A percentile compares a stretch with the other conserved stretches of the same genome.
Conservation (phyloP, 2,113 vertebrate species). For the Alces alces region DNA sequence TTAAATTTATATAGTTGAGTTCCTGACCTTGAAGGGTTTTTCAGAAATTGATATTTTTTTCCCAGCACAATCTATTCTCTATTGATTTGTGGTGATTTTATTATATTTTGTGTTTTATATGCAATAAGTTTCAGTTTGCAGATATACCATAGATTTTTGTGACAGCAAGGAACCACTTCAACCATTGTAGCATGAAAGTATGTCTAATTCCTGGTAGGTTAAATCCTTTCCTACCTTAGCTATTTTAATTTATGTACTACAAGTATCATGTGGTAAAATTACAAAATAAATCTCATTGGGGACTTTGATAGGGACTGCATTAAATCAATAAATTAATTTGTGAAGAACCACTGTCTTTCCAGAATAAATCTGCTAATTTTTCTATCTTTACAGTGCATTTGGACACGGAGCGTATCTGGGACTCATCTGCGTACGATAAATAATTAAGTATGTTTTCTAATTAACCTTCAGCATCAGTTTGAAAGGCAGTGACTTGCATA, state of each 20-base stretch:
- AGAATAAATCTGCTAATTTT: constrained; percentile 31
- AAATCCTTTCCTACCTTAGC: neutral
- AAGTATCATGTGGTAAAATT: neutral
- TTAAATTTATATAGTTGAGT: neutral
- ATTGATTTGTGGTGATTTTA: neutral
- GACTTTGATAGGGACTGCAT: neutral
- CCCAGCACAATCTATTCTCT: neutral
- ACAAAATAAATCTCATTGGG: neutral
- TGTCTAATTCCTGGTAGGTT: neutral
- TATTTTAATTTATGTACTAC: neutral
- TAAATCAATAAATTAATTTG: constrained; percentile 36
- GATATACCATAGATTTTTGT: neutral
- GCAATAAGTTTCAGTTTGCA: neutral
- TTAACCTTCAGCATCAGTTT: constrained; percentile 53
- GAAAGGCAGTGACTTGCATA: constrained; percentile 47
- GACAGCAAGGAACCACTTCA: neutral
- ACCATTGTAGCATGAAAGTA: neutral
- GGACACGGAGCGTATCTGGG: neutral
- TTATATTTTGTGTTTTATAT: neutral
- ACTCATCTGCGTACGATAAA: neutral
- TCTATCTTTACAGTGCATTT: constrained; percentile 7
- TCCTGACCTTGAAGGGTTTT: neutral
- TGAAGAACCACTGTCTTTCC: constrained; percentile 18
- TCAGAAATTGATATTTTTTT: neutral
- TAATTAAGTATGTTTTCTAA: constrained; percentile 56